Evolutionary conservation across 2,888 invertebrate species (phyloP).

Genomic region (Cylindroiulus punctatus): DNA sequence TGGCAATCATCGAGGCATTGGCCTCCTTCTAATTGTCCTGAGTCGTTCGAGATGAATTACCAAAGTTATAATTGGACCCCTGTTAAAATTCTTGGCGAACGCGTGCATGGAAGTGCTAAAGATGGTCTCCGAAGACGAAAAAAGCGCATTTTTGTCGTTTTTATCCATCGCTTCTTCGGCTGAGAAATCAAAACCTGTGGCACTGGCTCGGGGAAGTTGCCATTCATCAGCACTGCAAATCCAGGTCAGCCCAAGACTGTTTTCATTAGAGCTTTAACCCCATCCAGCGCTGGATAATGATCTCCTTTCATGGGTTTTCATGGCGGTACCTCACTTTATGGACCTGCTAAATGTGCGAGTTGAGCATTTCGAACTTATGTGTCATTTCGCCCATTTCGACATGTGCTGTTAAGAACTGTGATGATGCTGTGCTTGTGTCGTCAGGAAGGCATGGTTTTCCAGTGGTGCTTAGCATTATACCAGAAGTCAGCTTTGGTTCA

Average conservation of each 20-base stretch:
- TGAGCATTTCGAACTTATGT: not conserved
- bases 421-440: not conserved
- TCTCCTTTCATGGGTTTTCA: constrained; percentile 16
- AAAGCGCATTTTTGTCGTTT: constrained; percentile 4
- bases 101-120: not conserved
- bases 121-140: not conserved
- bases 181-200: not conserved
- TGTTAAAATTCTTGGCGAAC: constrained; percentile 23
- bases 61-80: constrained; percentile 39
- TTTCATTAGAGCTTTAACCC: constrained; percentile 30
- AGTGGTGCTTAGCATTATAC: too few species aligned
- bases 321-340: not conserved
- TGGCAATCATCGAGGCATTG: not conserved
- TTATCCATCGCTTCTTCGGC: not conserved
- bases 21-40: not conserved
- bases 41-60: not conserved
- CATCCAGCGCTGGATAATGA: constrained; percentile 22
- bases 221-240: constrained; percentile 2
- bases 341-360: not conserved
- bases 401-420: not conserved
- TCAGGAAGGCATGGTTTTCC: not conserved
- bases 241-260: constrained; percentile 4
- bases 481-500: too few species aligned
- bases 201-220: not conserved
- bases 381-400: constrained; percentile 17